Conservation (phyloP, 92 coral and sea anemone species). For the Epizoanthus scotinus region DNA sequence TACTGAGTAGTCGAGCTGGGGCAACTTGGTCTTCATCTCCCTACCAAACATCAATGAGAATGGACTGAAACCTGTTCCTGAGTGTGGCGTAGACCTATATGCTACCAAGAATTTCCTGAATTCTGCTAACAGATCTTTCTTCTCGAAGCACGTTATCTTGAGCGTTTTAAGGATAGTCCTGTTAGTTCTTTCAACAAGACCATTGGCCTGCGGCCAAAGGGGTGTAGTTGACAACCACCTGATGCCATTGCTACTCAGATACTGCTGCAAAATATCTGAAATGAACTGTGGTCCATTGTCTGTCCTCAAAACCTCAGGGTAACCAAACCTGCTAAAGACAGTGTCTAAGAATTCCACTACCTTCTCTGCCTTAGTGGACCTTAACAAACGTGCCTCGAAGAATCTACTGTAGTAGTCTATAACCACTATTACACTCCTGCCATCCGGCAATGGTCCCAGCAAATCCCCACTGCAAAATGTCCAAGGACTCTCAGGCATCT, state of each 20-base stretch:
- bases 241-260: slow-evolving; percentile 33
- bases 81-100: slow-evolving; percentile 44
- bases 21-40: slow-evolving; percentile 41
- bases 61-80: slow-evolving; percentile 37
- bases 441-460: slow-evolving; percentile 48
- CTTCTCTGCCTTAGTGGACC: slow-evolving; percentile 44
- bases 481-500: slow-evolving; percentile 52
- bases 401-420: slow-evolving; percentile 45
- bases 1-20: slow-evolving; percentile 21
- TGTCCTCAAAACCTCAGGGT: slow-evolving; percentile 30
- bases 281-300: slow-evolving; percentile 36
- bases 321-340: slow-evolving; percentile 44
- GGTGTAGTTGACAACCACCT: slow-evolving; percentile 42
- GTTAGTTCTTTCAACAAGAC: slow-evolving; percentile 41
- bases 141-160: slow-evolving; percentile 36
- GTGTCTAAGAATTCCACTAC: slow-evolving; percentile 32
- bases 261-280: slow-evolving; percentile 4
- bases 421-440: slow-evolving; percentile 28
- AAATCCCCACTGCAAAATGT: slow-evolving; percentile 44
- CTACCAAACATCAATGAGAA: slow-evolving; percentile 35
- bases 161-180: slow-evolving; percentile 34
- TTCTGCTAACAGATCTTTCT: slow-evolving; percentile 41
- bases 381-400: slow-evolving; percentile 37
- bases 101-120: slow-evolving; percentile 42
- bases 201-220: slow-evolving; percentile 44